phyloP scores from a whole-genome alignment of 2,797 vertebrate species.

The Phataginus tricuspis region DNA sequence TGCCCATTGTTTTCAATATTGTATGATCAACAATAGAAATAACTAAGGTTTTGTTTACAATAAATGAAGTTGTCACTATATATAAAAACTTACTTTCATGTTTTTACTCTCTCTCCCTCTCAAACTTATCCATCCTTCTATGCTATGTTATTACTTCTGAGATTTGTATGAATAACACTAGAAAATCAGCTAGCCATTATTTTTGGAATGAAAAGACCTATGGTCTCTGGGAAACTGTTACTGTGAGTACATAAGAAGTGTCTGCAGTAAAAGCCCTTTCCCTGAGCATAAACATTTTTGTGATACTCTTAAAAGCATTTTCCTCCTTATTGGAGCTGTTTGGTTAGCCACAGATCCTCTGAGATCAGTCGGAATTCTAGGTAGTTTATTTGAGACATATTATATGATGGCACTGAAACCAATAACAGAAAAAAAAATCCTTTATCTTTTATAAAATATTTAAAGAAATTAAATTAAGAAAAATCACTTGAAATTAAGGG shows the following conservation, averaged over 20 bases:
- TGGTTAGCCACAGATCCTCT: not conserved
- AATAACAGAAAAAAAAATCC: not conserved
- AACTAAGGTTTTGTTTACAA: not conserved
- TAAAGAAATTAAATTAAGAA: not conserved
- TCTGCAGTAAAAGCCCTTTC: not conserved
- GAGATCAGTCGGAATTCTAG: not conserved
- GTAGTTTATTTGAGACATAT: not conserved
- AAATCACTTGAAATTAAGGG: not conserved
- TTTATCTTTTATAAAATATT: not conserved
- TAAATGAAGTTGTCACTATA: not conserved
- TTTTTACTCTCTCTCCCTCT: not conserved
- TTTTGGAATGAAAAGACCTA: not conserved
- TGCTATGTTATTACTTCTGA: not conserved
- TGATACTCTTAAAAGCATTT: not conserved
- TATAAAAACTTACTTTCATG: not conserved
- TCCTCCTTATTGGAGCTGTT: not conserved
- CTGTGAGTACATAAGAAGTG: not conserved
- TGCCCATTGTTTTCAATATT: not conserved
- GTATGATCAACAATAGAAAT: not conserved
- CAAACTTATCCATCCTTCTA: not conserved
- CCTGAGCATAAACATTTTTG: not conserved
- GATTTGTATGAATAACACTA: not conserved
- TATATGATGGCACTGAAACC: not conserved
- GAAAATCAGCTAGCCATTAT: not conserved
- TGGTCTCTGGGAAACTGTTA: not conserved